phyloP scores from a whole-genome alignment of 2,888 invertebrate genomes.

The Eledone cirrhosa region DNA sequence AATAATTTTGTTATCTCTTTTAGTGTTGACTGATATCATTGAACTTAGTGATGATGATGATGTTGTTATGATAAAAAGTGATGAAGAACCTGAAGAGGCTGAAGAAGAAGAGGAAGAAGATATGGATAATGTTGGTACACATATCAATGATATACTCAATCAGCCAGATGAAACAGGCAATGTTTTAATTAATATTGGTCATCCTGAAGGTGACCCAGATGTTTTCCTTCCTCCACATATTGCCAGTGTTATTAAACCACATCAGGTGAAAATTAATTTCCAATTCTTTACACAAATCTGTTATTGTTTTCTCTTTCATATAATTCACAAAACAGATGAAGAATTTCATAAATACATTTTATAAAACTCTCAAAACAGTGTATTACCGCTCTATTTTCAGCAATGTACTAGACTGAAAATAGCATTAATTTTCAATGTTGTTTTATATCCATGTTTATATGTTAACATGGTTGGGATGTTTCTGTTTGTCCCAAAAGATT shows the following conservation, averaged over 20 bases:
- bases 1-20: not conserved
- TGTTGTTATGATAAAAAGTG: constrained; percentile 65
- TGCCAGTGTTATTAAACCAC: constrained; percentile 90
- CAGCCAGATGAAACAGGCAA: constrained; percentile 89
- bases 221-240: constrained; percentile 90
- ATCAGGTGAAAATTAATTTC: constrained; percentile 75
- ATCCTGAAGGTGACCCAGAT: constrained; percentile 88
- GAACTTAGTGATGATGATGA: constrained; percentile 50
- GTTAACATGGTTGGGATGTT: too few relatives aligned
- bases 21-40: constrained; percentile 41
- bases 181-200: constrained; percentile 92
- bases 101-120: constrained; percentile 85
- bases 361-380: too few relatives aligned
- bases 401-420: too few relatives aligned
- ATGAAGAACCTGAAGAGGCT: constrained; percentile 37
- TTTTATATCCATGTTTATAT: too few relatives aligned
- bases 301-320: not conserved
- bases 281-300: not conserved
- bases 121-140: constrained; percentile 85
- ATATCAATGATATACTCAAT: constrained; percentile 92
- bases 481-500: too few relatives aligned
- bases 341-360: not conserved
- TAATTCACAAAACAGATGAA: not conserved
- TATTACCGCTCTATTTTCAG: too few relatives aligned
- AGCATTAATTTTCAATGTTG: too few relatives aligned